Percentiles rank a stretch among this genome's conserved stretches.
Evolutionary conservation across 2,888 invertebrate species (phyloP).

Genomic region (Drosophila sordidapex): DNA sequence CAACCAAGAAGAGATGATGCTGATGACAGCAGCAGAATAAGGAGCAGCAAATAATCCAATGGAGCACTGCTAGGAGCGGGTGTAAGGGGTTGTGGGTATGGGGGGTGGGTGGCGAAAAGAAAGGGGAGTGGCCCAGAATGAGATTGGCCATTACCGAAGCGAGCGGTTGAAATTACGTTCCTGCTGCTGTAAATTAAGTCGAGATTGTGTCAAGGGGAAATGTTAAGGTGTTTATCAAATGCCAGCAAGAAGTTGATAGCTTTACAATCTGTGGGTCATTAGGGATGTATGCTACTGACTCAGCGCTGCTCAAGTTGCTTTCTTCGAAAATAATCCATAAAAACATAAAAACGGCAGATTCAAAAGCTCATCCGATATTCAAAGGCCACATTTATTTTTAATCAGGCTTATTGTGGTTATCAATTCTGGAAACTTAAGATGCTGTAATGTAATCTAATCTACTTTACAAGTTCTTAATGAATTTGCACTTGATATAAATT

Average conservation of each 20-base stretch:
- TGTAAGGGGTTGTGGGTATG: not conserved
- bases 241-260: conserved; percentile 23
- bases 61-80: not conserved
- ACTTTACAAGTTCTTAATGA: not conserved
- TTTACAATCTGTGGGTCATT: conserved; percentile 47
- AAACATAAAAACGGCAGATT: not conserved
- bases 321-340: not conserved
- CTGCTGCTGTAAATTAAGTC: conserved; percentile 39
- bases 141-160: conserved; percentile 36
- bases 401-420: not conserved
- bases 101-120: not conserved
- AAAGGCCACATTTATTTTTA: not conserved
- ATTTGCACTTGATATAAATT: not conserved
- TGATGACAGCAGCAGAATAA: conserved; percentile 52
- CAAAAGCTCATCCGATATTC: not conserved
- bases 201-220: conserved; percentile 42
- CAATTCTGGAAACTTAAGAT: not conserved
- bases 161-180: conserved; percentile 17
- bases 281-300: conserved; percentile 15
- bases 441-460: not conserved
- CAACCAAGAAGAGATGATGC: conserved; percentile 43
- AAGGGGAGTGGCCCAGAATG: conserved; percentile 12
- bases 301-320: not conserved
- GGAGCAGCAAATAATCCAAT: conserved; percentile 24
- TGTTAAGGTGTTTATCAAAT: conserved; percentile 49